phyloP scores from a whole-genome alignment of 2,797 vertebrate species.

The Alcedo atthis region DNA sequence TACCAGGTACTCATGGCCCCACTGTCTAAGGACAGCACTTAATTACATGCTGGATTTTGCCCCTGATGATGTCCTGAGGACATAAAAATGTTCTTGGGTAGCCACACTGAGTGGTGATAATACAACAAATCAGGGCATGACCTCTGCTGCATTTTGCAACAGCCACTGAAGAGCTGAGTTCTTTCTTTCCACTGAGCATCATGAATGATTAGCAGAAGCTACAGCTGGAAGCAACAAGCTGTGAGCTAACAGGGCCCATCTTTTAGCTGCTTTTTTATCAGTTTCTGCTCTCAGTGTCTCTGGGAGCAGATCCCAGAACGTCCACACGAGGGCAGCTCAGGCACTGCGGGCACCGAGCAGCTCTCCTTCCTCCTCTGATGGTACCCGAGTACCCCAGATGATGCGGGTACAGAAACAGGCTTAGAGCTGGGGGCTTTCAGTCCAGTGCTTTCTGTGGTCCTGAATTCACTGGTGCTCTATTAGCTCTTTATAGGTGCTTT shows the following conservation, averaged over 20 bases:
- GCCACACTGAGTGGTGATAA: not conserved
- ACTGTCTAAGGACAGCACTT: not conserved
- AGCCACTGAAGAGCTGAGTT: not conserved
- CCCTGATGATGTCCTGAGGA: not conserved
- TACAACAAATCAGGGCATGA: not conserved
- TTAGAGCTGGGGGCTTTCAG: not conserved
- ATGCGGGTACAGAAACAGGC: not conserved
- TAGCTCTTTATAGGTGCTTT: not conserved
- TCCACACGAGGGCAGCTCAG: not conserved
- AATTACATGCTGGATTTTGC: not conserved
- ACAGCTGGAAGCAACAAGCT: not conserved
- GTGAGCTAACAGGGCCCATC: not conserved
- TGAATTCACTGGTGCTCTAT: not conserved
- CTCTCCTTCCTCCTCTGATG: not conserved
- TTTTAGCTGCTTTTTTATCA: not conserved
- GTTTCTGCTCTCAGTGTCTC: not conserved
- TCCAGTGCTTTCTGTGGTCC: not conserved
- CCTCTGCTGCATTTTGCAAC: not conserved
- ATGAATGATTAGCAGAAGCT: not conserved
- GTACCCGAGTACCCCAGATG: not conserved
- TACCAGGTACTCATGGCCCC: not conserved
- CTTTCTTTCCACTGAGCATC: not conserved
- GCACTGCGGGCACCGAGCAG: not conserved
- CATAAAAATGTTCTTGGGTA: not conserved
- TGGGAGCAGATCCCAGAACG: conserved; percentile 20